Evolutionary conservation across 2,797 vertebrate species (phyloP), one percentile per base, ranked within the genome.

Genomic region (Enteromius argenteus): DNA sequence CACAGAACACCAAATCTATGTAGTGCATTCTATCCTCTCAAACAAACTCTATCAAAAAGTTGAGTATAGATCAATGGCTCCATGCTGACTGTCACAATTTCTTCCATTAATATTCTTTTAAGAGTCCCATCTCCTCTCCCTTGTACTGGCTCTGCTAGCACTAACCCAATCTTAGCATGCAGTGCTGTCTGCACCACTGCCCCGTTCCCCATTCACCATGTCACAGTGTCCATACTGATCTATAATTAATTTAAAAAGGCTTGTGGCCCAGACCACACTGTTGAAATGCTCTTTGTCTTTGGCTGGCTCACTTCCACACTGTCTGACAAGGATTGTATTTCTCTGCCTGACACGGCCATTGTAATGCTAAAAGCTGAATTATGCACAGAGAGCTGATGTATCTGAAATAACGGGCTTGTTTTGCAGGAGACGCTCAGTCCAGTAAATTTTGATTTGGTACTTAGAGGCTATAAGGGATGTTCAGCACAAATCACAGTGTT

Each of bases 181-280:
- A 89, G 89, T 88, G 44, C 15, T 39, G 44, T 68, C 62, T 80
- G 64, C 78, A 68, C 78, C 30, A 56, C 90, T 90, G 84, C 49
- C 11, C 86, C 46, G 44, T 82, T 88, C 88, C 89, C 91, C 92
- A 56, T 51, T 92, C 88, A 90, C 89, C 89, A 88, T 90, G 86
- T 90, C 91, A 92, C 89, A 85, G 92, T 83, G 92, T 90, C 92
- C 86, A 72, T 90, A 87, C 86, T 93, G 91, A 94, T 94, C 94
- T 92, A 93, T 93, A 79, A 87, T 90, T 93, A 94, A 94, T 95
- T 91, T 92, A 94, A 94, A 93, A 90, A 90, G 53, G 78, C 92
- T 88, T 69, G 90, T 90, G 91, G 91, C 90, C 90, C 87, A 86
- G 91, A 79, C 89, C 91, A 89, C 87, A 87, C 85, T 27, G 90